Evolutionary conservation across 2,797 vertebrate genomes (phyloP).

Genomic region (Zalophus californianus): DNA sequence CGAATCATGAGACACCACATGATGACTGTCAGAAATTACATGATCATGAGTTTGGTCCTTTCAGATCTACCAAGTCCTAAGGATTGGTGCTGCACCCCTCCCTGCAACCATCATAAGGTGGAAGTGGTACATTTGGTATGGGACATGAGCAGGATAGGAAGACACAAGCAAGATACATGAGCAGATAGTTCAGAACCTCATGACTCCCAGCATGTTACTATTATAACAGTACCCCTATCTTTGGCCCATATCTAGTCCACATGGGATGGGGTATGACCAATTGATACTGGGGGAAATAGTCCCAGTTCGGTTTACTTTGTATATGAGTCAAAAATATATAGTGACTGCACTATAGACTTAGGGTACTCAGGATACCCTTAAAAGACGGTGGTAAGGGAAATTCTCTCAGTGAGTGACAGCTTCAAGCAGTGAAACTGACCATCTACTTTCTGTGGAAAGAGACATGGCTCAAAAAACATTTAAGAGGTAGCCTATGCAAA

Average conservation of each 20-base stretch:
- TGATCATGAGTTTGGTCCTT: neutral
- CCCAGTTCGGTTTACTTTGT: neutral
- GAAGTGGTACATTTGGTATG: neutral
- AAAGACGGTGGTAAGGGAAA: neutral
- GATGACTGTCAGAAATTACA: neutral
- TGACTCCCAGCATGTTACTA: no score
- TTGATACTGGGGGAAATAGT: neutral
- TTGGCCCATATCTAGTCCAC: neutral
- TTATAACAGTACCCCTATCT: rapidly evolving
- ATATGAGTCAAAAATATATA: neutral
- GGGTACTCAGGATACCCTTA: rapidly evolving
- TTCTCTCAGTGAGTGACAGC: neutral
- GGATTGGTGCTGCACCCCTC: neutral
- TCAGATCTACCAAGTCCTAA: neutral
- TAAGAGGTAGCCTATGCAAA: neutral
- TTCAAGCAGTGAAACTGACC: neutral
- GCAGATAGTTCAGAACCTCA: neutral
- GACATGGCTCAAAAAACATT: neutral
- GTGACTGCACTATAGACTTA: neutral
- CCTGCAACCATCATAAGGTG: neutral
- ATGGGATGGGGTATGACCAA: neutral
- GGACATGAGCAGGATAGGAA: neutral
- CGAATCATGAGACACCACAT: neutral
- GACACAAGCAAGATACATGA: neutral
- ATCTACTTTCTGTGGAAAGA: neutral